A percentile compares a stretch with the other conserved stretches of the same genome.
Evolutionary conservation across 2,888 invertebrate genomes (phyloP).

Genomic region (Drosophila tanythrix): DNA sequence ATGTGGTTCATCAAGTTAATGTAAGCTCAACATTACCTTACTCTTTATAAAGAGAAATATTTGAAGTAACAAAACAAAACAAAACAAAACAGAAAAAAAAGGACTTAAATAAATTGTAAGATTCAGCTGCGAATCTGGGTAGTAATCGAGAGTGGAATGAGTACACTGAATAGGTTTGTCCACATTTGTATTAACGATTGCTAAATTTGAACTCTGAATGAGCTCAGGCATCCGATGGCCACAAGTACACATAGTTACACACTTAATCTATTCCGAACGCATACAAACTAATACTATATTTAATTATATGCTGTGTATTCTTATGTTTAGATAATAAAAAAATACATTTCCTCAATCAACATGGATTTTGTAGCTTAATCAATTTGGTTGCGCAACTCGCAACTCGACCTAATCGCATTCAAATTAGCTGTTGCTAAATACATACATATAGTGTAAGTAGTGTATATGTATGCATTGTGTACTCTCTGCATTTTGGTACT

Average conservation of each 20-base stretch:
- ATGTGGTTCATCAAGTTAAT: neutral
- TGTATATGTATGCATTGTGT: neutral
- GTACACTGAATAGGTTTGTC: conserved; percentile 1
- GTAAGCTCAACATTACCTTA: neutral
- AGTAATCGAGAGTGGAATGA: conserved; percentile 2
- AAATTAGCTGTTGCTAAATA: neutral
- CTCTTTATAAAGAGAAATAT: neutral
- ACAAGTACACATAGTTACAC: conserved; percentile 8
- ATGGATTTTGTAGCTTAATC: conserved; percentile 36
- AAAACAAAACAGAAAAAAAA: neutral
- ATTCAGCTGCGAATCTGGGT: neutral
- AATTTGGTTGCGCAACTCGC: conserved; percentile 50
- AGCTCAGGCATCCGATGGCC: conserved; percentile 22
- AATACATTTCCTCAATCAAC: conserved; percentile 55
- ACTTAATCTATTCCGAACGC: conserved; percentile 10
- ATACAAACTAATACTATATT: conserved; percentile 28
- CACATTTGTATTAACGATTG: conserved; percentile 14
- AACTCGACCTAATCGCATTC: conserved; percentile 47
- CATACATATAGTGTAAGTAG: conserved; percentile 4
- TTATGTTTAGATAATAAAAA: conserved; percentile 68
- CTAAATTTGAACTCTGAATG: conserved; percentile 10
- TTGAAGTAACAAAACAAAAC: neutral
- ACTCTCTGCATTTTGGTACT: neutral
- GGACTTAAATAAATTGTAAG: neutral
- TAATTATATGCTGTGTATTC: conserved; percentile 29